These are phyloP conservation scores for Glareola pratincola DNA, from an alignment of 2,113 vertebrate genomes.

Conservation along the genomic window DNA sequence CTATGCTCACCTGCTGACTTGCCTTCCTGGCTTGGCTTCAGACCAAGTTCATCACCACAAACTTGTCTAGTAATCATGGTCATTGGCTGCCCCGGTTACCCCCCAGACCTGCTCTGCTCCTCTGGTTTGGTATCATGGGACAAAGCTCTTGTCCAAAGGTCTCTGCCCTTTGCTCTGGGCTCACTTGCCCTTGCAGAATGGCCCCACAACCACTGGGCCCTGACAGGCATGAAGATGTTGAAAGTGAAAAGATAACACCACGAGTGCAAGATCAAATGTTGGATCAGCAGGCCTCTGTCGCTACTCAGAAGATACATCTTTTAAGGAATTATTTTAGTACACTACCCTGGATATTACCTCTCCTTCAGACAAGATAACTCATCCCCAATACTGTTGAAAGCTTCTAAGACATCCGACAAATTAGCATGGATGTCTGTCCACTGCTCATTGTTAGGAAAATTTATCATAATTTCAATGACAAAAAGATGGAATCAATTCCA, in stretches of 20 bases:
- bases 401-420: not conserved
- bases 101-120: not conserved
- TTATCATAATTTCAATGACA: not conserved
- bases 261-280: not conserved
- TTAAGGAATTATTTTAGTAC: not conserved
- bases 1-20: not conserved
- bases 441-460: not conserved
- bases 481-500: not conserved
- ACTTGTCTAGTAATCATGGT: not conserved
- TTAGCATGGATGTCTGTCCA: not conserved
- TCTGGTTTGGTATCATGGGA: not conserved
- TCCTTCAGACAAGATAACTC: not conserved
- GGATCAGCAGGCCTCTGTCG: not conserved
- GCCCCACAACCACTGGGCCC: not conserved
- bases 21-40: not conserved
- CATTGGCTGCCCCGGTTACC: not conserved
- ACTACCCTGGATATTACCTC: not conserved
- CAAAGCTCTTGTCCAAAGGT: not conserved
- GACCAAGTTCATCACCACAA: not conserved
- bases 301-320: not conserved
- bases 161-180: rapidly evolving
- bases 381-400: not conserved
- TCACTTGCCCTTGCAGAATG: not conserved
- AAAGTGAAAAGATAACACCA: not conserved
- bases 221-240: not conserved